Conservation (phyloP, 2,888 invertebrate species). For the Rotaria magnacalcarata region DNA sequence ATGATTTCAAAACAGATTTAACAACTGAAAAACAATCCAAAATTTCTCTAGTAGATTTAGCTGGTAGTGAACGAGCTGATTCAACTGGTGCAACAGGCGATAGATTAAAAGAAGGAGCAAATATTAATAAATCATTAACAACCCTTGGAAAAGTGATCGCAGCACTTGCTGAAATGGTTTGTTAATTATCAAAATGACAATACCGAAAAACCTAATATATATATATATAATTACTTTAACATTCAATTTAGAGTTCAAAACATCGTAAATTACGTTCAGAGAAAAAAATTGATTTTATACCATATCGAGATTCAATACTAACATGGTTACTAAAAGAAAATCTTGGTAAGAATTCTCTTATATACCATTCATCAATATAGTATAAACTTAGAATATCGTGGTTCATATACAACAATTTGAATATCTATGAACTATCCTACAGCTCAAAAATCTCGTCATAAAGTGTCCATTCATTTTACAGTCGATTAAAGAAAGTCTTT, state of each 20-base stretch:
- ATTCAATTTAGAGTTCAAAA: conserved; percentile 32
- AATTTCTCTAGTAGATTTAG: conserved; percentile 64
- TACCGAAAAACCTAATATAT: conserved; percentile 52
- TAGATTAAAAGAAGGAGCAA: conserved; percentile 64
- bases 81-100: conserved; percentile 64
- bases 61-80: conserved; percentile 64
- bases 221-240: conserved; percentile 48
- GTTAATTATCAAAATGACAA: conserved; percentile 32
- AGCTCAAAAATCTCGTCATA: too few relatives aligned
- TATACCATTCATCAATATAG: too few relatives aligned
- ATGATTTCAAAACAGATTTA: conserved; percentile 72
- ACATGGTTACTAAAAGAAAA: conserved; percentile 64
- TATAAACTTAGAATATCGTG: too few relatives aligned
- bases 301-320: conserved; percentile 64
- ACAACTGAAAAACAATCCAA: conserved; percentile 62
- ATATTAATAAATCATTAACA: conserved; percentile 64
- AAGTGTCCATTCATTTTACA: too few relatives aligned
- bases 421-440: too few relatives aligned
- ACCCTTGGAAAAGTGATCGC: conserved; percentile 63
- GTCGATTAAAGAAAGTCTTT: too few relatives aligned
- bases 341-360: neutral
- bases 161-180: conserved; percentile 54
- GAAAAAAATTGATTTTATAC: conserved; percentile 55
- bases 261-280: conserved; percentile 44
- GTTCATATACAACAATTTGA: too few relatives aligned